Evolutionary conservation across 1,140 invertebrate species (phyloP).

Genomic region (Meloidogyne hapla): DNA sequence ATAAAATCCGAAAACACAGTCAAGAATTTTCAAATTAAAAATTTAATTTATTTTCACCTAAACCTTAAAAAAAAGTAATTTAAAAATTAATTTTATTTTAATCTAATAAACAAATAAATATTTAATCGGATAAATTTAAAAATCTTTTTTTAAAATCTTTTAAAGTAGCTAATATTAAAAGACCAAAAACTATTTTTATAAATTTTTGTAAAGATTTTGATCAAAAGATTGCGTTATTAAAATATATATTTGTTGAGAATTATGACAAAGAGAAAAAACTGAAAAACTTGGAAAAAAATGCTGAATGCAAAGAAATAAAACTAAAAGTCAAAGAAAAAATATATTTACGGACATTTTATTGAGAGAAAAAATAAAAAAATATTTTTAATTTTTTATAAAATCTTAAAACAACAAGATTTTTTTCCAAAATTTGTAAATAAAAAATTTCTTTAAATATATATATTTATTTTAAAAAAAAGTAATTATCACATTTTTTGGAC

Average conservation of each 20-base stretch:
- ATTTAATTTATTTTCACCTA: too few relatives aligned
- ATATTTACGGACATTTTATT: background rate
- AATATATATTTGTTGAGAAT: background rate
- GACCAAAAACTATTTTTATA: background rate
- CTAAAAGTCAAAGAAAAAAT: background rate
- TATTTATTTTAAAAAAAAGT: background rate
- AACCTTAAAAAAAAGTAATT: too few relatives aligned
- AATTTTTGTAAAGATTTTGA: background rate
- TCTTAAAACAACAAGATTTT: too few relatives aligned
- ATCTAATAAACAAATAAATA: too few relatives aligned
- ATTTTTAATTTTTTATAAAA: background rate
- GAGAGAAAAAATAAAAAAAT: background rate
- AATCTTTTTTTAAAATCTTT: too few relatives aligned
- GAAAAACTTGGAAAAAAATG: background rate
- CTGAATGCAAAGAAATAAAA: background rate
- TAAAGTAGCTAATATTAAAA: too few relatives aligned
- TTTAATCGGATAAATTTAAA: too few relatives aligned
- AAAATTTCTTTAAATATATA: background rate
- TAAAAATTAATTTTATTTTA: too few relatives aligned
- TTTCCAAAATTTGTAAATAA: too few relatives aligned
- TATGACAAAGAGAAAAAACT: background rate
- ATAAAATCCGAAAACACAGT: too few relatives aligned
- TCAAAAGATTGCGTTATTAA: background rate
- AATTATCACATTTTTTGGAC: background rate
- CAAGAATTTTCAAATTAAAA: too few relatives aligned